Evolutionary conservation across 2,888 invertebrate genomes (phyloP), one percentile per base, ranked within the genome.

Genomic region (Acanthacorydalis orientalis): DNA sequence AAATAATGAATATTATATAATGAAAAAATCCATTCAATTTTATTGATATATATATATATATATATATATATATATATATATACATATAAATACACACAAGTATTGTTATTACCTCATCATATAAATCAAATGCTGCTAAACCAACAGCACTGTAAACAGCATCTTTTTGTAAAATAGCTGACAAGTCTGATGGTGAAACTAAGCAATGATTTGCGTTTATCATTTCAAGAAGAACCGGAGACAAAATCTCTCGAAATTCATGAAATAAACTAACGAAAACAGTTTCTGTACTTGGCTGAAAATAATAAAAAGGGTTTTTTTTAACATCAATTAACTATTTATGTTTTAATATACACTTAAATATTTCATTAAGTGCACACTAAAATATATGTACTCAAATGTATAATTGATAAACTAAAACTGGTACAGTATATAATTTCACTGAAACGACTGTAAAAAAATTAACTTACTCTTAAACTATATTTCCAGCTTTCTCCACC

Each of bases 401-500:
- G 4, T 37, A 4, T 37, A 12, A n/a, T 7, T 37, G 3, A 37
- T 37, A 12, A 37, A 12, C 2, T 12, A 23, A 6, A 23, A 23
- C 2, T 23, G 2, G 2, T 23, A 23, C 23, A 23, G 2, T 23
- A 6, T 23, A 23, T 23, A 23, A 2, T 23, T n/a, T n/a, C n/a
- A 23, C 12, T 12, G n/a, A 37, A n/a, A n/a, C n/a, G n/a, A n/a
- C n/a, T 23, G 6, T 23, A 41, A 44, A 14, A 31, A 42, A 8
- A 44, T 38, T 51, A 51, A 67, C 73, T 68, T 65, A 87, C 87
- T 73, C 87, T 76, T 51, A 92, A 70, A 58, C 83, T 88, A 61
- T 90, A 95, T 61, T 90, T 92, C 87, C 90, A 92, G n/a, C 85
- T 83, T 62, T 93, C 92, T 1, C 90, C 90, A 10, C 81, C 78